A percentile compares a stretch with the other conserved stretches of the same genome.
These are phyloP conservation scores for Caenorhabditis latens DNA, from an alignment of 1,140 invertebrate species.

Conservation along the genomic window DNA sequence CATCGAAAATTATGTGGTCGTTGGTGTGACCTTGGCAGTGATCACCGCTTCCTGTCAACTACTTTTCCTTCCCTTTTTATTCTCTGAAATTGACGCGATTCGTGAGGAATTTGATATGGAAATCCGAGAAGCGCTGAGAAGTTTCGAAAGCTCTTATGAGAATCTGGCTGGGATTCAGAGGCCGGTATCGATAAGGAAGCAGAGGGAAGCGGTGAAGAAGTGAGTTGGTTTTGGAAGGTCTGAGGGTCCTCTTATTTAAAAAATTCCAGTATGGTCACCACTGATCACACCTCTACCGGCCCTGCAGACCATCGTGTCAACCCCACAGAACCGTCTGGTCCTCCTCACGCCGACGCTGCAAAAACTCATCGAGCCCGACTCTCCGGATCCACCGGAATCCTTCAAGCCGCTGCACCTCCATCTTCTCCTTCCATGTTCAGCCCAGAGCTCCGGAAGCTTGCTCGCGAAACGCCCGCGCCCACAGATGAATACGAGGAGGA, in stretches of 20 bases:
- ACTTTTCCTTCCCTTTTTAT: slow-evolving; percentile 36
- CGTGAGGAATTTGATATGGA: slow-evolving; percentile 11
- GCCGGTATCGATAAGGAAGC: not conserved
- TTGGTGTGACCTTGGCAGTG: not conserved
- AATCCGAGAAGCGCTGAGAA: slow-evolving; percentile 5
- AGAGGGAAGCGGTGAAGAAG: not conserved
- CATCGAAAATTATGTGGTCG: slow-evolving; percentile 31
- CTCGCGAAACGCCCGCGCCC: not conserved
- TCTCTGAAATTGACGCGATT: slow-evolving; percentile 47
- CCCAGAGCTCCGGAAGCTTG: not conserved
- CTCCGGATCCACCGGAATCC: not conserved
- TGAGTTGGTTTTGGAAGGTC: not conserved
- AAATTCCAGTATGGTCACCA: not conserved
- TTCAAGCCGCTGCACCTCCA: not conserved
- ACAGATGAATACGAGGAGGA: slow-evolving; percentile 32
- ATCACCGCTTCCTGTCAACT: slow-evolving; percentile 19
- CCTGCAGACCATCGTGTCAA: not conserved
- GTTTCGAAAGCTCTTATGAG: slow-evolving; percentile 42
- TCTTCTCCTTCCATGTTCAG: slow-evolving; percentile 10
- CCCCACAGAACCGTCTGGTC: not conserved
- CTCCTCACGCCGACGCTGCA: not conserved
- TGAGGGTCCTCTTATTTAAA: not conserved
- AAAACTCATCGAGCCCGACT: not conserved
- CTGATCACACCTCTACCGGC: not conserved
- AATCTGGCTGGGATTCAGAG: not conserved